phyloP scores from a whole-genome alignment of 37 sponge, comb jelly and placozoan species.

The Bolinopsis microptera region DNA sequence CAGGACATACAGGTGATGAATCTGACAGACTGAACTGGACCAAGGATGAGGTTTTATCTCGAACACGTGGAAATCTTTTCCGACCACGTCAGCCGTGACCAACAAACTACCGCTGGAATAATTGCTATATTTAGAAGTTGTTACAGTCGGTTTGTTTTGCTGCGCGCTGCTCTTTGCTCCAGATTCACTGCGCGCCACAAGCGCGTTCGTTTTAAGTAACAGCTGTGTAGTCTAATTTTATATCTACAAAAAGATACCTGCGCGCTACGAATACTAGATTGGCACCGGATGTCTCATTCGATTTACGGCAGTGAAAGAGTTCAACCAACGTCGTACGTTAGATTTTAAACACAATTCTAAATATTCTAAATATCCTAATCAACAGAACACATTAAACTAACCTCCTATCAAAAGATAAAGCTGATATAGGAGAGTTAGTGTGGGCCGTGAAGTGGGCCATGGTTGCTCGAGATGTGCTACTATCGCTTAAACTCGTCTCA shows the following conservation, averaged over 20 bases:
- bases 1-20: conserved; percentile 90
- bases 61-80: conserved; percentile 89
- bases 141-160: not conserved
- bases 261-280: not conserved
- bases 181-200: not conserved
- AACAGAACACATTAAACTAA: no score
- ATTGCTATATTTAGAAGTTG: not conserved
- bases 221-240: not conserved
- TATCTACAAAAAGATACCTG: not conserved
- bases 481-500: not conserved
- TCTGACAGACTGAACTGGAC: conserved; percentile 73
- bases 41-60: conserved; percentile 80
- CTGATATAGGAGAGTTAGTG: conserved; percentile 69
- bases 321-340: no score
- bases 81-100: conserved; percentile 84
- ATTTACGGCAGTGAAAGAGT: not conserved
- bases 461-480: not conserved
- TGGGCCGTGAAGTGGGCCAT: conserved; percentile 87
- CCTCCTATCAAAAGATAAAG: conserved; percentile 82
- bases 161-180: conserved; percentile 7
- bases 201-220: not conserved
- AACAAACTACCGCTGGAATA: conserved; percentile 82
- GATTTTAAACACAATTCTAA: no score
- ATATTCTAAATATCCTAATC: no score
- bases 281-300: not conserved